phyloP scores from a whole-genome alignment of 1,140 invertebrate genomes.

The Schlechtendalia chinensis region DNA sequence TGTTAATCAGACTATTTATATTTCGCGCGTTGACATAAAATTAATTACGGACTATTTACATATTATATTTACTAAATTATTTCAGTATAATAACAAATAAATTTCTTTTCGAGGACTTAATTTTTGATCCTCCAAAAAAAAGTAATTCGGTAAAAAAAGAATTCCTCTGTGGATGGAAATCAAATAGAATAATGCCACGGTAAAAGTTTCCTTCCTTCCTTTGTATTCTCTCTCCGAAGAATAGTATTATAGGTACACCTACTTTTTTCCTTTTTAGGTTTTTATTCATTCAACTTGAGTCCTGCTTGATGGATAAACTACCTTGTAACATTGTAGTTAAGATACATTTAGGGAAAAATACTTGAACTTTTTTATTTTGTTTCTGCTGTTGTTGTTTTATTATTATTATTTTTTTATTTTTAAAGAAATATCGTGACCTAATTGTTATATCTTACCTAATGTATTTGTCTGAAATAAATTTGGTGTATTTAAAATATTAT shows the following conservation, averaged over 20 bases:
- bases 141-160: too few relatives aligned
- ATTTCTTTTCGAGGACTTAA: too few relatives aligned
- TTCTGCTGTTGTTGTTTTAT: constrained; percentile 10
- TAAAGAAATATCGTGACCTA: constrained; percentile 25
- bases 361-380: constrained; percentile 9
- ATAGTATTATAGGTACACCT: background rate
- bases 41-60: too few relatives aligned
- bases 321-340: constrained; percentile 27
- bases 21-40: too few relatives aligned
- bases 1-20: too few relatives aligned
- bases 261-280: background rate
- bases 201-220: too few relatives aligned
- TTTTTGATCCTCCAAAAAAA: too few relatives aligned
- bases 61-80: too few relatives aligned
- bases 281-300: constrained; percentile 30
- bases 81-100: too few relatives aligned
- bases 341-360: constrained; percentile 30
- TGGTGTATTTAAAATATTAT: constrained; percentile 1
- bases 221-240: background rate
- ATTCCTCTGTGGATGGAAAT: too few relatives aligned
- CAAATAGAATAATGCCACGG: too few relatives aligned
- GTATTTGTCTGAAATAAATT: constrained; percentile 21
- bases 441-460: constrained; percentile 18
- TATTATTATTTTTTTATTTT: background rate
- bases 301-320: constrained; percentile 23